Base-by-base conservation (phyloP, 2,113 vertebrate species). In the Microcebus tavaratra region DNA sequence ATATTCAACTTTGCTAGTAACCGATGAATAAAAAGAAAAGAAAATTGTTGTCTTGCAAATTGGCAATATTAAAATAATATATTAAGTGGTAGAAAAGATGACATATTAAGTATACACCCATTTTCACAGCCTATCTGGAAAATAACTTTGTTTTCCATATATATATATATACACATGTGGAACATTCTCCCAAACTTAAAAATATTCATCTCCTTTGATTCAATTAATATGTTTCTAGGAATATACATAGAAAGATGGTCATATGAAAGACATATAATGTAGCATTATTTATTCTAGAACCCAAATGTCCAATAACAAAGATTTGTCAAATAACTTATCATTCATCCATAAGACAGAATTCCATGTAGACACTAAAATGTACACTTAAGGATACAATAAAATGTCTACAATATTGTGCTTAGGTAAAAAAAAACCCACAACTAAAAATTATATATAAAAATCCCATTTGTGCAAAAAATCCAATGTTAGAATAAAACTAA, bases 231-330 rank as follows among this genome's bases (percentile, higher is more conserved):
- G 57, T 75, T 88, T 93, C 59, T 57, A 91, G 59, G 21, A 81
- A 39, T 55, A 85, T 39, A 68, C 17, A 8, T 29, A 91, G 81
- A 90, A 34, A 96, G 59, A 23, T 48, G 65, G 34, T 65, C 86
- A 18, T 45, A 78, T 91, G 17, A 55, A 93, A 88, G 23, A 55
- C 12, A 73, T 88, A 92, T 39, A 82, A 65, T 48, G 6, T 12
- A 61, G n/a, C 12, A 80, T 88, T 90, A 65, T 91, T 78, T 93
- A 84, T 34, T 96, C 55, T 57, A 88, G 78, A 90, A 87, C 23
- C 9, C 5, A 61, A 90, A 95, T 83, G 23, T 84, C 11, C 48
- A 83, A 84, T 4, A 93, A 45, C 36, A 80, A 90, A 61, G 8
- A 82, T 18, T 73, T 65, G 34, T 70, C 70, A 75, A 83, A 91